Base-by-base conservation (phyloP, 2,113 vertebrate species). In the Serilophus lunatus region DNA sequence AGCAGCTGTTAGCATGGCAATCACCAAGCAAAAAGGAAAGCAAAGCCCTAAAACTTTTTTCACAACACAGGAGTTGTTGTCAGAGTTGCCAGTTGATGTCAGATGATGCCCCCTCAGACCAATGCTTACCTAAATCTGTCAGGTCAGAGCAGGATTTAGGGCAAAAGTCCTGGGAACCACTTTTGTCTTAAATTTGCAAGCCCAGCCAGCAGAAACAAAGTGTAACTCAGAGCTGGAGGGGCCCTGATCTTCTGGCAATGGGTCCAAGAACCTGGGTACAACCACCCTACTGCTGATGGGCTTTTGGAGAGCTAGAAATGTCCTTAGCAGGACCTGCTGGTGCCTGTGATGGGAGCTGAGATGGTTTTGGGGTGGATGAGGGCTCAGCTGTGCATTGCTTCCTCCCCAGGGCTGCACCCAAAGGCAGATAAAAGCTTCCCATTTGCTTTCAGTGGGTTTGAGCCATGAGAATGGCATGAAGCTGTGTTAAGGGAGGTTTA, bases 31-130 rank as follows among this genome's bases (percentile, higher is more conserved):
- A 65, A 90, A 68, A 88, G 57, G 68, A 87, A 72, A 90, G 36
- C 77, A 68, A 50, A 96, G 84, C 54, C 12, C 6, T 82, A 22
- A 22, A 92, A 92, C 94, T 95, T 95, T 95, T 91, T 86, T 82
- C 87, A 66, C 88, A 84, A 6, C 44, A 17, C 63, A 74, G 18
- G 57, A 93, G 80, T 1, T 92, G 35, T 65, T 94, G 82, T 93
- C 94, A 94, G 87, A 94, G 90, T 70, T 94, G 93, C 45, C 80
- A 70, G 18, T 0, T 63, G 49, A 33, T 77, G 63, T 49, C 79
- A 63, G 26, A 8, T 54, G 68, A 66, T 80, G 70, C 68, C 6
- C n/a, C 7, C 76, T 79, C 6, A 7, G 49, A 59, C 40, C 74
- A 66, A 33, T n/a, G 38, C 74, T 96, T 86, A 24, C 84, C 81